Percentiles rank a stretch among this genome's conserved stretches.
Conservation (phyloP, 2,797 vertebrate species). For the Smutsia temminckii region DNA sequence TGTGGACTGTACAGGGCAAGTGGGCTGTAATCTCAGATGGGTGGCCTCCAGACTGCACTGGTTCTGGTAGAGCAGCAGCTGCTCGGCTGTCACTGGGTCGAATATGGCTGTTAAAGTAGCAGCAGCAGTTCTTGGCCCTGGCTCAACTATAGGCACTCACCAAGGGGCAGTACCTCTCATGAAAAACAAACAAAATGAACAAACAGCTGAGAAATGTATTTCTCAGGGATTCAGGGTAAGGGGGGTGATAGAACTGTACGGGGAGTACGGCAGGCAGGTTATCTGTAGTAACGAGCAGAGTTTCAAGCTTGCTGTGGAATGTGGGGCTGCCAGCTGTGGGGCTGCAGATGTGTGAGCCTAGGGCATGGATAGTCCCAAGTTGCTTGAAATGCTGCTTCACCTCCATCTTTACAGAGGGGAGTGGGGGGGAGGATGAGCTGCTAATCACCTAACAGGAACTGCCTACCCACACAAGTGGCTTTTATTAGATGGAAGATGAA, state of each 20-base stretch:
- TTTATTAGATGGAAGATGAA: not conserved
- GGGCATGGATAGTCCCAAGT: not conserved
- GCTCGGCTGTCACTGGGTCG: not conserved
- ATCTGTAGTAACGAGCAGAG: not conserved
- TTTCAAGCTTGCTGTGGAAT: not conserved
- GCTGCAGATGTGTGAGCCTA: not conserved
- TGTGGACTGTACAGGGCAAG: not conserved
- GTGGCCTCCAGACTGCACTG: not conserved
- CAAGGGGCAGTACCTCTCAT: not conserved
- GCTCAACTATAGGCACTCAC: not conserved
- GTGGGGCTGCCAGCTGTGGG: not conserved
- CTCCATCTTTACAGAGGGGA: not conserved
- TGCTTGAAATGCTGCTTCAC: not conserved
- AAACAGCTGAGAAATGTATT: not conserved
- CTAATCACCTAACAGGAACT: not conserved
- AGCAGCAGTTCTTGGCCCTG: not conserved
- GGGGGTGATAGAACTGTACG: not conserved
- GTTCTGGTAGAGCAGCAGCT: too few species aligned
- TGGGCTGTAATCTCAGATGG: too few species aligned
- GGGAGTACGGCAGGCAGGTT: not conserved
- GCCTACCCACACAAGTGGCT: too few species aligned
- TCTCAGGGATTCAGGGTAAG: not conserved
- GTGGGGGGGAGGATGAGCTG: not conserved
- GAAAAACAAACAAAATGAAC: not conserved
- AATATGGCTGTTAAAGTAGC: not conserved